These are phyloP conservation scores for Oxycera nigricornis DNA, from an alignment of 2,888 invertebrate species.

Conservation along the genomic window DNA sequence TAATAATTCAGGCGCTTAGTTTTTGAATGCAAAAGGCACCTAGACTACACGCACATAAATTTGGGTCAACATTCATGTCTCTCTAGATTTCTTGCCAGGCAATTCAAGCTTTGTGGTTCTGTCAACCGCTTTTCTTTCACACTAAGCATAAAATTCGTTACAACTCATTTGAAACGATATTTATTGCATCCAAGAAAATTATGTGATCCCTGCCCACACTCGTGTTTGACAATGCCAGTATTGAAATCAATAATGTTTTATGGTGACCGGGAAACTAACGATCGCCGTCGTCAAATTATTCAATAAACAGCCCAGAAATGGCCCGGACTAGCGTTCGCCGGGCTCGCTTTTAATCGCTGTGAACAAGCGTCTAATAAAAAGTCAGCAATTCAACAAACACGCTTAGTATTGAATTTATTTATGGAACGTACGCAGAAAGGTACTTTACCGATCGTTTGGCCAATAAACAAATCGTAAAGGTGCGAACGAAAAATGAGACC, in stretches of 20 bases:
- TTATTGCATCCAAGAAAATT: not conserved
- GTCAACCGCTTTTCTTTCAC: no score
- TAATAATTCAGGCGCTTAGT: no score
- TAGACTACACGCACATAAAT: no score
- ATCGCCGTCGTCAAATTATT: not conserved
- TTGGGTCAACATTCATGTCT: no score
- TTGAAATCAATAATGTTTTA: not conserved
- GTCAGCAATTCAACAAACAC: conserved; percentile 30
- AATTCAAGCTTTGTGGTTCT: no score
- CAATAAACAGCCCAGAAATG: not conserved
- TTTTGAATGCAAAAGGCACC: no score
- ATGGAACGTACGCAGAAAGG: conserved; percentile 23
- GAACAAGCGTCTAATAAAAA: conserved; percentile 25
- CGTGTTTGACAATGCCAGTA: not conserved
- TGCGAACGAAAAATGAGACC: conserved; percentile 27
- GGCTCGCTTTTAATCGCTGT: not conserved
- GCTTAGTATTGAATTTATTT: conserved; percentile 16
- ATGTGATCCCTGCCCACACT: not conserved
- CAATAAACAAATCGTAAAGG: conserved; percentile 39
- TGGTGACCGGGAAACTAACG: not conserved
- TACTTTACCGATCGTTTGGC: conserved; percentile 36
- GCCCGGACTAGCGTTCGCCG: not conserved
- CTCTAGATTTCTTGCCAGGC: no score
- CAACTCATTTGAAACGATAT: no score
- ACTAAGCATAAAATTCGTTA: no score